Conservation (phyloP, 2,797 vertebrate species). For the Leptatherina wallacei region DNA sequence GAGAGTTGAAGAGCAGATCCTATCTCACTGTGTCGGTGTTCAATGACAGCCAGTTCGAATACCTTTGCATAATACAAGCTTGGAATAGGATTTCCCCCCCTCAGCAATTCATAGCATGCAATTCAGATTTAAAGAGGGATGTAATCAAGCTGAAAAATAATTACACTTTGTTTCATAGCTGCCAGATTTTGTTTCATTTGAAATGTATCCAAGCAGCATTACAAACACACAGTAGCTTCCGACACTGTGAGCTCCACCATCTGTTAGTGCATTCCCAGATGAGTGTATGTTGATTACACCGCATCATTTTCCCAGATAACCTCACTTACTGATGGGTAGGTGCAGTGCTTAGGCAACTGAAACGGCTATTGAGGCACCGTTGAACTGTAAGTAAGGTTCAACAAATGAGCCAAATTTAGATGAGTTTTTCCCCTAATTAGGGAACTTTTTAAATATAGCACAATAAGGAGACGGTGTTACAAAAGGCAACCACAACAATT, state of each 20-base stretch:
- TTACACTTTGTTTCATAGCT: slow-evolving; percentile 31
- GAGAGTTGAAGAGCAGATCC: slow-evolving; percentile 56
- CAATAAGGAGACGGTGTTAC: neutral
- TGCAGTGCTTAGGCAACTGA: neutral
- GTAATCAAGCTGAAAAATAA: slow-evolving; percentile 42
- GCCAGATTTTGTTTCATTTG: slow-evolving; percentile 9
- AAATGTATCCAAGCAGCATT: neutral
- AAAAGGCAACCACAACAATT: too few relatives aligned
- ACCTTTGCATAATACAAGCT: slow-evolving; percentile 61
- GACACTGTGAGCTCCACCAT: neutral
- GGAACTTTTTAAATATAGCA: neutral
- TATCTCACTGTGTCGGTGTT: slow-evolving; percentile 51
- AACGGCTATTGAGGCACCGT: neutral
- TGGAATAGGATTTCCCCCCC: slow-evolving; percentile 43
- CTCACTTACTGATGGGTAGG: neutral
- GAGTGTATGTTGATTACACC: neutral
- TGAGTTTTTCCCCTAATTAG: neutral
- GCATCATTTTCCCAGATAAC: neutral
- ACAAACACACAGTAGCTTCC: neutral
- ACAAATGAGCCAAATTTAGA: neutral
- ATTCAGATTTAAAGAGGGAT: slow-evolving; percentile 28
- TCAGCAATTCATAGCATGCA: slow-evolving; percentile 21
- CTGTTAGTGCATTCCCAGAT: slow-evolving; percentile 7
- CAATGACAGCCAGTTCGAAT: slow-evolving; percentile 54
- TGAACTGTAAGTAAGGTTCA: neutral